Conservation (phyloP, 1,140 invertebrate species). For the Macrosteles quadrilineatus region DNA sequence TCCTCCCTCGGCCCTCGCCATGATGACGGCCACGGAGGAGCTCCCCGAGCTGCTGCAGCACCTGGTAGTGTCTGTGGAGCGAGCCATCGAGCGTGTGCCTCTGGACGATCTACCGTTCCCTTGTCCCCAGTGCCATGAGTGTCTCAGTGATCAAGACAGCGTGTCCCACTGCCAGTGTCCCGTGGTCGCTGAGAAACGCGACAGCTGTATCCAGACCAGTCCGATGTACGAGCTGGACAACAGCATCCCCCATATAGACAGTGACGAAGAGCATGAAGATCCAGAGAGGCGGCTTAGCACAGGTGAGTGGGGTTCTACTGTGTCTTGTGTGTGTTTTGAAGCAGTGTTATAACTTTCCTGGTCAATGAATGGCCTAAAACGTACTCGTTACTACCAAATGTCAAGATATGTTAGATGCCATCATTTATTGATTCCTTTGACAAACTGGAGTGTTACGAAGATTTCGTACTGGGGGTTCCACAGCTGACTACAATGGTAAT, state of each 20-base stretch:
- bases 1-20: conserved; percentile 17
- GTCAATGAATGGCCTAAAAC: no score
- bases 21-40: conserved; percentile 41
- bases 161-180: conserved; percentile 44
- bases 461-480: no score
- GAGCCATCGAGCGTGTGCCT: conserved; percentile 65
- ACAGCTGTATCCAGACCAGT: conserved; percentile 52
- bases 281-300: conserved; percentile 45
- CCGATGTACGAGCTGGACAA: conserved; percentile 64
- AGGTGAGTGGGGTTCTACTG: not conserved
- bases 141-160: conserved; percentile 52
- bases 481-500: no score
- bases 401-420: no score
- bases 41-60: conserved; percentile 62
- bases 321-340: no score
- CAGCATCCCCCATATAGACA: conserved; percentile 71
- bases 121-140: conserved; percentile 57
- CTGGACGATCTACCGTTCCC: conserved; percentile 65
- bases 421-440: no score
- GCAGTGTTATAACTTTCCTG: not conserved
- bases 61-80: conserved; percentile 64
- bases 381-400: no score
- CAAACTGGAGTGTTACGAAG: no score
- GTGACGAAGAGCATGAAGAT: conserved; percentile 64
- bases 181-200: conserved; percentile 46